Base-by-base conservation (phyloP, 2,888 invertebrate genomes). In the Pyrocoelia pectoralis region DNA sequence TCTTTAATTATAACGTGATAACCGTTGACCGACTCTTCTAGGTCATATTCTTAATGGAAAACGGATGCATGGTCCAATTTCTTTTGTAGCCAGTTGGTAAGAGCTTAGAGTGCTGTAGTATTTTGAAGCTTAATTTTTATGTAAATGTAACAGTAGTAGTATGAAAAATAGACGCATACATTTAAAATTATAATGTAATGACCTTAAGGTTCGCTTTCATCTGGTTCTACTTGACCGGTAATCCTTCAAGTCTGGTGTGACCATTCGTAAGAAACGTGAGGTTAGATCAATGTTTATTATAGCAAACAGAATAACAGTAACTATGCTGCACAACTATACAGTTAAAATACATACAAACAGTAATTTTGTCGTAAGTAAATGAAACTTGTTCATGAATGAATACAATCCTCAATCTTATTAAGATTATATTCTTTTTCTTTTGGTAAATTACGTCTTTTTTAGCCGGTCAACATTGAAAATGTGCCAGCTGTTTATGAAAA, bases 1-100 rank as follows among this genome's bases (percentile, higher is more conserved):
- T 43, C 10, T 14, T 46, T 46, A 46, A 46, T 46, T 46, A 46
- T 2, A 46, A 46, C 46, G 18, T 46, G 46, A 46, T 46, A 46
- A 14, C 17, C n/a, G 46, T 46, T 10, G 46, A 46, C 18, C 10
- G 17, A 4, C 17, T 46, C 43, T 46, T 46, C 17, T 46, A 46
- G 46, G 46, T 46, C 46, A 17, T 18, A 18, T 46, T 18, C 33
- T 33, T 6, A 33, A 6, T 33, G 33, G 10, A 33, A 33, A 33
- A 33, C 33, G 33, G 33, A 33, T 33, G 33, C n/a, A 33, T 33
- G 33, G 33, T 33, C 33, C 33, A 33, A n/a, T 33, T 33, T 33
- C 33, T 33, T 33, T 33, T 33, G 8, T 33, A 6, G 10, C 33
- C n/a, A n/a, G 10, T 33, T 33, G 8, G 2, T 33, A 24, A 24